phyloP scores from a whole-genome alignment of 2,797 vertebrate species.

The Sarcophilus harrisii region DNA sequence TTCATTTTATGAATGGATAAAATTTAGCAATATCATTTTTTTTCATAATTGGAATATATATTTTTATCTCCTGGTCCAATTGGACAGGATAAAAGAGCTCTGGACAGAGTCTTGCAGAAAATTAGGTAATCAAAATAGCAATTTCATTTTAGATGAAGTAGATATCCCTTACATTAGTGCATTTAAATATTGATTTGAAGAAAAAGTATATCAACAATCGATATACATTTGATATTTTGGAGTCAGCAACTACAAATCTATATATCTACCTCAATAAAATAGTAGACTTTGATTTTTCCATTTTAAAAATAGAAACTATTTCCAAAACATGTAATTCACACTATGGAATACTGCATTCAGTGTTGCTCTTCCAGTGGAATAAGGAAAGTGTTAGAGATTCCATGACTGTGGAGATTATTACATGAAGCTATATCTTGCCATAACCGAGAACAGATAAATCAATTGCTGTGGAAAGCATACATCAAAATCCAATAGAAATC shows the following conservation, averaged over 20 bases:
- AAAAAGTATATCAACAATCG: neutral
- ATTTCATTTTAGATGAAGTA: neutral
- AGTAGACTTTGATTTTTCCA: neutral
- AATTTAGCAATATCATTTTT: neutral
- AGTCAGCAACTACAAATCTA: neutral
- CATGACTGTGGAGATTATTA: neutral
- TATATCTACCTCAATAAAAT: neutral
- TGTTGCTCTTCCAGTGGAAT: neutral
- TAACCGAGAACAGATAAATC: too few species aligned
- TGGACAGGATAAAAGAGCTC: neutral
- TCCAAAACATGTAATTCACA: neutral
- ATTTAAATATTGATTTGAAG: neutral
- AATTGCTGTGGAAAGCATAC: neutral
- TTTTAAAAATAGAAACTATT: neutral
- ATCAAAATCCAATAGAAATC: neutral
- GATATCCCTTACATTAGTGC: neutral
- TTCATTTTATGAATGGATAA: conserved; percentile 26
- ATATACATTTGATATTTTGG: neutral
- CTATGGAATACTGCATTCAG: neutral
- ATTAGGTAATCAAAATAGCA: neutral
- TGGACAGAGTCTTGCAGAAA: neutral
- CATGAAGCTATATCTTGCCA: neutral
- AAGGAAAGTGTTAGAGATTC: neutral
- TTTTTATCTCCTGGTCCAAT: neutral
- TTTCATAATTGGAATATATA: neutral